These are phyloP conservation scores for Agriotes lineatus DNA, from an alignment of 2,888 invertebrate genomes.

Conservation along the genomic window DNA sequence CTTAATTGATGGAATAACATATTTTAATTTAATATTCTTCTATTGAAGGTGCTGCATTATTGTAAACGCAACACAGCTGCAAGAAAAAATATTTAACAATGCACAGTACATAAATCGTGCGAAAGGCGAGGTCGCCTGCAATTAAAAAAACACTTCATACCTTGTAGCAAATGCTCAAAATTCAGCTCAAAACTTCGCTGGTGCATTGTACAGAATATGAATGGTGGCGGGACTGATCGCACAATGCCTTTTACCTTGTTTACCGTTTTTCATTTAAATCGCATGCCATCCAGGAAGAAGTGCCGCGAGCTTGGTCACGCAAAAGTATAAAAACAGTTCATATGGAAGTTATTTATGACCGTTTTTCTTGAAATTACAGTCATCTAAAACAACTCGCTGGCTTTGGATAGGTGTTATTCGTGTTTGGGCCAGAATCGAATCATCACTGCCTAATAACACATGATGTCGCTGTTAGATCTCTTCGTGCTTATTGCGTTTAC, in stretches of 20 bases:
- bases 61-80: too few species aligned
- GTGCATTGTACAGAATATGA: constrained; percentile 9
- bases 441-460: constrained; percentile 20
- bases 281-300: constrained; percentile 27
- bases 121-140: background rate
- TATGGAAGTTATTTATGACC: background rate
- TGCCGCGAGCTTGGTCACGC: constrained; percentile 20
- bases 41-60: too few species aligned
- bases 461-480: background rate
- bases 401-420: constrained; percentile 16
- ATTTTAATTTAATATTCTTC: too few species aligned
- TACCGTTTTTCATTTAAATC: constrained; percentile 12
- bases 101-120: too few species aligned
- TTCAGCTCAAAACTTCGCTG: constrained; percentile 3
- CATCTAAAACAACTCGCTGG: constrained; percentile 2
- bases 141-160: constrained; percentile 1
- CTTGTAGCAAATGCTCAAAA: background rate
- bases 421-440: background rate
- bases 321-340: constrained; percentile 29
- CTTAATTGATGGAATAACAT: too few species aligned
- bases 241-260: constrained; percentile 30
- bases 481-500: background rate
- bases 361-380: background rate
- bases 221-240: constrained; percentile 8
- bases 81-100: too few species aligned